These are phyloP conservation scores for Melanostoma mellinum DNA, from an alignment of 2,888 invertebrate genomes.

Conservation along the genomic window DNA sequence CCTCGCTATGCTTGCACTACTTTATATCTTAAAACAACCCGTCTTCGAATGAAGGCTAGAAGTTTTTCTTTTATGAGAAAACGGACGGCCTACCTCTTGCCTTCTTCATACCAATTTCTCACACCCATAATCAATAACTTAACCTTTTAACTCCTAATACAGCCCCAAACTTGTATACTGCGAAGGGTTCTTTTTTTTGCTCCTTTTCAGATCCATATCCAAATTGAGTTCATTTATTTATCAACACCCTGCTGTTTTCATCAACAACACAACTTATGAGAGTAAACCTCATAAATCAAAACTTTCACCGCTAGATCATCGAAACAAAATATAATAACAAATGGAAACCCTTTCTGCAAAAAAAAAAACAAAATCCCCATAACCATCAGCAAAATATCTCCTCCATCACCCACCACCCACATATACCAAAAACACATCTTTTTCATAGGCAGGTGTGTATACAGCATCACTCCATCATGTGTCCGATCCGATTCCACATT, in stretches of 20 bases:
- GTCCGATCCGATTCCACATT: conserved; percentile 29
- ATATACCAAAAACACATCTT: conserved; percentile 13
- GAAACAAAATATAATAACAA: conserved; percentile 51
- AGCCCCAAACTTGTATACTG: background rate
- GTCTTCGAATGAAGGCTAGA: too few relatives aligned
- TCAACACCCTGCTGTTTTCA: conserved; percentile 20
- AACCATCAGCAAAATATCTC: conserved; percentile 26
- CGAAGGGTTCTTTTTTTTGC: conserved; percentile 7
- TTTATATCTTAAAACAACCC: too few relatives aligned
- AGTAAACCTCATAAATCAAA: conserved; percentile 58
- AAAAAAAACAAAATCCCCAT: background rate
- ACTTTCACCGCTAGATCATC: conserved; percentile 49
- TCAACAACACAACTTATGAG: conserved; percentile 25
- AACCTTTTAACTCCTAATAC: too few relatives aligned
- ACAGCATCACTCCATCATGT: conserved; percentile 31
- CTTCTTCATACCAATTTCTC: too few relatives aligned
- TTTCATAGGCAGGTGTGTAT: background rate
- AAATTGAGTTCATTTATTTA: conserved; percentile 27
- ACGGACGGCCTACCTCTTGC: too few relatives aligned
- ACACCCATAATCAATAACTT: too few relatives aligned
- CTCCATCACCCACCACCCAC: background rate
- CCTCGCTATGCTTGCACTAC: too few relatives aligned
- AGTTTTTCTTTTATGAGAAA: too few relatives aligned
- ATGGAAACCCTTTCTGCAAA: conserved; percentile 40
- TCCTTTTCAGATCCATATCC: conserved; percentile 24